A percentile compares a stretch with the other conserved stretches of the same genome.
Evolutionary conservation across 1,140 invertebrate species (phyloP).

Genomic region (Aphis gossypii): DNA sequence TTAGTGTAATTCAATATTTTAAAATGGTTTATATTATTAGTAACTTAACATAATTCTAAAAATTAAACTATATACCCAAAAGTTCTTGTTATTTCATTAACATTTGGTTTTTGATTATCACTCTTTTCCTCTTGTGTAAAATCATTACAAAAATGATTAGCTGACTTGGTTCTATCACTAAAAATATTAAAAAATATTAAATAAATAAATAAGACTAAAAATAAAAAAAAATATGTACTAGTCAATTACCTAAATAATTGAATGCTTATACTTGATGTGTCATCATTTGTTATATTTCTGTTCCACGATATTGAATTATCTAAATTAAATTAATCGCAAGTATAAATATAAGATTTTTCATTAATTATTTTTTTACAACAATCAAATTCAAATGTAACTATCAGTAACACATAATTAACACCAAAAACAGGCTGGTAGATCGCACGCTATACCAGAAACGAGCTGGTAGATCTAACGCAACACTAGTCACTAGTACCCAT

Average conservation of each 20-base stretch:
- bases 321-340: background rate
- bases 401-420: background rate
- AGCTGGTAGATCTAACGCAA: no score
- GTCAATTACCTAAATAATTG: slow-evolving; percentile 46
- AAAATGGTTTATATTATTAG: background rate
- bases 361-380: background rate
- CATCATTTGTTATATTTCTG: slow-evolving; percentile 54
- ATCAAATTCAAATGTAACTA: background rate
- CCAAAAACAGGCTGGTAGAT: no score
- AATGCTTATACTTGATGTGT: slow-evolving; percentile 55
- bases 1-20: background rate
- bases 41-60: background rate
- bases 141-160: background rate
- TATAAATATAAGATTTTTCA: background rate
- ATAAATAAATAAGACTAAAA: background rate
- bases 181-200: background rate
- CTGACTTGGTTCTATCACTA: slow-evolving; percentile 31
- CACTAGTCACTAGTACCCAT: background rate
- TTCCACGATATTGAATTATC: slow-evolving; percentile 52
- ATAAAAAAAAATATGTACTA: background rate
- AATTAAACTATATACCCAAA: slow-evolving; percentile 24
- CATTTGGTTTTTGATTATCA: background rate
- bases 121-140: background rate
- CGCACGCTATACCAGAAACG: no score
- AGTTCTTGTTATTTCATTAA: slow-evolving; percentile 18